Percentiles rank a stretch among this genome's conserved stretches.
These are phyloP conservation scores for Corydoras maculifer DNA, from an alignment of 2,113 vertebrate genomes.

Conservation along the genomic window DNA sequence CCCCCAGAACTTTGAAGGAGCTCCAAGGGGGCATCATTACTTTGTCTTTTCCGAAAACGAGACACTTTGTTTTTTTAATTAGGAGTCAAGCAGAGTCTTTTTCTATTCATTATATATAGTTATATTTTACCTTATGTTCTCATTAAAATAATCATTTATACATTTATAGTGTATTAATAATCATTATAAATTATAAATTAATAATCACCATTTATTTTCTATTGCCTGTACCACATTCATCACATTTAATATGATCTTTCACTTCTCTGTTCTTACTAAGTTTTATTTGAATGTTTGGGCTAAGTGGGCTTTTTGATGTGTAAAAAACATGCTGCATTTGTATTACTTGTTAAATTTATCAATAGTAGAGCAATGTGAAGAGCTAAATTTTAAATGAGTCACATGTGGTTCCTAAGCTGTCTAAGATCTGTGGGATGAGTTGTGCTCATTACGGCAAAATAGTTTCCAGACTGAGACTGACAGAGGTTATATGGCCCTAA, in stretches of 20 bases:
- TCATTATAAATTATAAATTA: no score
- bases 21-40: conserved; percentile 8
- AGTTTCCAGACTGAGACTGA: background rate
- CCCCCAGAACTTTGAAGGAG: background rate
- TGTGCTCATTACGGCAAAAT: conserved; percentile 7
- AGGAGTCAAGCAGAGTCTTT: no score
- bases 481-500: background rate
- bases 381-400: background rate
- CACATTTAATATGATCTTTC: background rate
- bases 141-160: background rate
- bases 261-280: background rate
- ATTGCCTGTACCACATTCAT: background rate
- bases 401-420: background rate
- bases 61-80: conserved; percentile 3
- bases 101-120: background rate
- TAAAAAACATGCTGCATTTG: background rate
- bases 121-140: background rate
- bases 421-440: background rate
- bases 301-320: background rate
- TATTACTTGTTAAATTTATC: background rate
- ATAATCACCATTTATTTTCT: no score
- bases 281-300: background rate
- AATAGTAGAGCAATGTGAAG: background rate
- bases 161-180: no score
- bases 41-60: background rate